Percentiles rank a stretch among this genome's conserved stretches.
Evolutionary conservation across 1,140 invertebrate species (phyloP).

Genomic region (Prorops nasuta): DNA sequence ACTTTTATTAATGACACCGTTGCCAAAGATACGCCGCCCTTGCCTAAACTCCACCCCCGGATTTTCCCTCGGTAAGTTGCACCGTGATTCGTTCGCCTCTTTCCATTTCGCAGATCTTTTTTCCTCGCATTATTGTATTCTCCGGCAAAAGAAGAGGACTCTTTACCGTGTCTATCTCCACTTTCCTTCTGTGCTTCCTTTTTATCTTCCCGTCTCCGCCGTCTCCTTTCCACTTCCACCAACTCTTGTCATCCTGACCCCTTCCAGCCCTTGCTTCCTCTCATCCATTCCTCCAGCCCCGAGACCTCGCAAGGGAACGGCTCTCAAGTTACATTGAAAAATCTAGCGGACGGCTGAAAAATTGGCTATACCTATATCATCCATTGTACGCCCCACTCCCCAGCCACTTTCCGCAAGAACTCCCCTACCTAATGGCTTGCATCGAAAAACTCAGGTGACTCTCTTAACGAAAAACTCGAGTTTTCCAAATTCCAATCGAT

Average conservation of each 20-base stretch:
- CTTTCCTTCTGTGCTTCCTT: slow-evolving; percentile 5
- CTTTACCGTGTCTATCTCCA: slow-evolving; percentile 21
- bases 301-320: slow-evolving; percentile 33
- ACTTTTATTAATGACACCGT: slow-evolving; percentile 56
- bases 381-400: slow-evolving; percentile 2
- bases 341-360: slow-evolving; percentile 36
- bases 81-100: slow-evolving; percentile 30
- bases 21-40: slow-evolving; percentile 36
- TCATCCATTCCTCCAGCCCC: slow-evolving; percentile 34
- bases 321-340: slow-evolving; percentile 38
- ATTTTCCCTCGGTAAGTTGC: slow-evolving; percentile 1
- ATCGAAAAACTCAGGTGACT: too few relatives aligned
- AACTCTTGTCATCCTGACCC: slow-evolving; percentile 25
- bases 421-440: too few relatives aligned
- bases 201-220: slow-evolving; percentile 16
- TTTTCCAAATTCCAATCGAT: too few relatives aligned
- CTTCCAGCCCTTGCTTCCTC: slow-evolving; percentile 24
- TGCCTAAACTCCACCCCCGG: slow-evolving; percentile 11
- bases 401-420: too few relatives aligned
- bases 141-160: background rate
- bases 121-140: slow-evolving; percentile 14
- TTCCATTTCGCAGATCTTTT: slow-evolving; percentile 22
- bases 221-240: slow-evolving; percentile 9
- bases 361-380: slow-evolving; percentile 35
- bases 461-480: too few relatives aligned